Conservation (phyloP, 2,113 vertebrate species). For the Anolis carolinensis region DNA sequence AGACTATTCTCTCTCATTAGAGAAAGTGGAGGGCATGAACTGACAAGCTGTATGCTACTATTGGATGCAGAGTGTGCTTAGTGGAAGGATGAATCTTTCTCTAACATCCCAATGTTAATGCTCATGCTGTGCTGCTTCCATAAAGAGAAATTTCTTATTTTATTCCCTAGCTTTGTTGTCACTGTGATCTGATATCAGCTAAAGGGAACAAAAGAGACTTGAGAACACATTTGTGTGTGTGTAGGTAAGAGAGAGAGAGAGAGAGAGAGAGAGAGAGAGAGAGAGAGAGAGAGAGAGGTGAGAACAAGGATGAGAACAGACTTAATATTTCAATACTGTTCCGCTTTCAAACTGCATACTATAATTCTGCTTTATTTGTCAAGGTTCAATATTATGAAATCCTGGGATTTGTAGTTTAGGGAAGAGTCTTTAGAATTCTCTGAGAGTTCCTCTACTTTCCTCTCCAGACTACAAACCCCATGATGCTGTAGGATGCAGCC, state of each 20-base stretch:
- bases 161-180: not conserved
- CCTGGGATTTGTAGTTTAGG: no score
- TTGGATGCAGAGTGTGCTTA: not conserved
- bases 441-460: no score
- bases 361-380: no score
- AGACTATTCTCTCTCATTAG: not conserved
- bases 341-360: no score
- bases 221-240: not conserved
- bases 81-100: not conserved
- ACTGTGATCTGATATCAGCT: not conserved
- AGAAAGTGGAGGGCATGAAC: not conserved
- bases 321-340: not conserved
- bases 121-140: not conserved
- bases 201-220: not conserved
- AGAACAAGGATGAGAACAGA: no score
- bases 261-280: no score
- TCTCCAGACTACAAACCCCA: no score
- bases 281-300: not conserved
- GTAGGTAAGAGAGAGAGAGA: no score
- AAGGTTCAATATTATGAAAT: no score
- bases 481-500: no score
- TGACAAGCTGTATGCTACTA: not conserved
- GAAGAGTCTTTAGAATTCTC: no score
- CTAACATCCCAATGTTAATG: rapidly evolving
- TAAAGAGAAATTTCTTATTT: not conserved